Conservation (phyloP, 2,888 invertebrate species). For the Drosophila longiperda region DNA sequence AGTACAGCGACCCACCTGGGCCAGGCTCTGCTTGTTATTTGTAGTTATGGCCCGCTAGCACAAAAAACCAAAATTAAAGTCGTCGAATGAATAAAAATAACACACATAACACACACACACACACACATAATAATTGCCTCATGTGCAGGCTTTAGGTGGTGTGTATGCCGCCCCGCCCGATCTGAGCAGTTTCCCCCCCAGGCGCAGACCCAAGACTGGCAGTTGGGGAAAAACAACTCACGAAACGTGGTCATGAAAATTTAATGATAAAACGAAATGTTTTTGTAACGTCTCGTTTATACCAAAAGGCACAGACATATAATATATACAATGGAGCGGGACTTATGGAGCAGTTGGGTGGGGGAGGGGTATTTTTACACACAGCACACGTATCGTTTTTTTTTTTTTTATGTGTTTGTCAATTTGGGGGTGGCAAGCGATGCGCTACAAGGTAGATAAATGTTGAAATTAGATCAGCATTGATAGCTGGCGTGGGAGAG, state of each 20-base stretch:
- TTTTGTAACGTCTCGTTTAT: constrained; percentile 64
- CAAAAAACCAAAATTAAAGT: constrained; percentile 71
- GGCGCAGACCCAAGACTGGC: constrained; percentile 37
- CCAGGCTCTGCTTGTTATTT: constrained; percentile 25
- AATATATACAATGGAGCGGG: not conserved
- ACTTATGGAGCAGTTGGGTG: not conserved
- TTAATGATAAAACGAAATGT: constrained; percentile 83
- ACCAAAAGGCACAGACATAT: constrained; percentile 36
- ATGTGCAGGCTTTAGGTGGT: constrained; percentile 33
- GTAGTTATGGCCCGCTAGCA: constrained; percentile 45
- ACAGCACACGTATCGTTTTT: constrained; percentile 66
- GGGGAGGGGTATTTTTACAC: constrained; percentile 48
- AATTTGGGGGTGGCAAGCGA: constrained; percentile 56
- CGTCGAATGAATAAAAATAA: constrained; percentile 54
- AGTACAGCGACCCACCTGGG: constrained; percentile 71
- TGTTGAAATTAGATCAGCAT: constrained; percentile 75
- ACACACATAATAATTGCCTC: constrained; percentile 74
- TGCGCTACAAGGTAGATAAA: constrained; percentile 70
- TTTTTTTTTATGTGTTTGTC: constrained; percentile 58
- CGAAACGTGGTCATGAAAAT: constrained; percentile 83
- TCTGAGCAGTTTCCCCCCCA: constrained; percentile 27
- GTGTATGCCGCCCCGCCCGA: constrained; percentile 11
- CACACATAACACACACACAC: constrained; percentile 35
- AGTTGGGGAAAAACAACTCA: constrained; percentile 40
- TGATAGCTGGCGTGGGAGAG: constrained; percentile 52